Conservation (phyloP, 2,797 vertebrate species). For the Buphagus erythrorhynchus region DNA sequence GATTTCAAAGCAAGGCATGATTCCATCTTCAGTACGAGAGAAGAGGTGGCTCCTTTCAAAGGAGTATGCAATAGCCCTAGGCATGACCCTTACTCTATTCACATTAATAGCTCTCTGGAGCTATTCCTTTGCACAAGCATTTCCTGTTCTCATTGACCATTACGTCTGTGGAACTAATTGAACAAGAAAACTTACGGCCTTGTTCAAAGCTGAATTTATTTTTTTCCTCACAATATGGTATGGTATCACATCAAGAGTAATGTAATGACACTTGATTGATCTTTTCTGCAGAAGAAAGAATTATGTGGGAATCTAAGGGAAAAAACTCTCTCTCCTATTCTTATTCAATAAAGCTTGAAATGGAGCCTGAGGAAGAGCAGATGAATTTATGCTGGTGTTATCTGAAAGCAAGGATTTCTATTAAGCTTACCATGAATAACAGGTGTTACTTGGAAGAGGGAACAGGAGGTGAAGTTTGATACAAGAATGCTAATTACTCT, state of each 20-base stretch:
- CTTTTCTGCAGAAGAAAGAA: neutral
- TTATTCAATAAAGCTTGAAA: neutral
- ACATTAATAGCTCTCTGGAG: neutral
- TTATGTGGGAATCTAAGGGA: neutral
- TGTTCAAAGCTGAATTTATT: neutral
- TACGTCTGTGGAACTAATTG: neutral
- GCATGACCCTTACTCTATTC: neutral
- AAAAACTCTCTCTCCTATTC: neutral
- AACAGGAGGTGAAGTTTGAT: neutral
- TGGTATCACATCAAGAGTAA: neutral
- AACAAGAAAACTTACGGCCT: neutral
- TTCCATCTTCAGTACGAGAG: neutral
- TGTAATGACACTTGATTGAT: neutral
- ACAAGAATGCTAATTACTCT: conserved; percentile 7
- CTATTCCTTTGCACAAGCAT: neutral
- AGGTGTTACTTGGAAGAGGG: neutral
- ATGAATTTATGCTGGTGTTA: neutral
- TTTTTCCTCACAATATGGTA: neutral
- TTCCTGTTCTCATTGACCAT: conserved; percentile 6
- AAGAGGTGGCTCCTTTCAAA: neutral
- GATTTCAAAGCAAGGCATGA: neutral
- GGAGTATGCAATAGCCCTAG: neutral
- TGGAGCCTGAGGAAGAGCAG: neutral
- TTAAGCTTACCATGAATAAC: neutral
- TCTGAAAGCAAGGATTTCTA: neutral